phyloP scores from a whole-genome alignment of 35 echinoderm and acorn worm genomes.

The Chiridota heheva region DNA sequence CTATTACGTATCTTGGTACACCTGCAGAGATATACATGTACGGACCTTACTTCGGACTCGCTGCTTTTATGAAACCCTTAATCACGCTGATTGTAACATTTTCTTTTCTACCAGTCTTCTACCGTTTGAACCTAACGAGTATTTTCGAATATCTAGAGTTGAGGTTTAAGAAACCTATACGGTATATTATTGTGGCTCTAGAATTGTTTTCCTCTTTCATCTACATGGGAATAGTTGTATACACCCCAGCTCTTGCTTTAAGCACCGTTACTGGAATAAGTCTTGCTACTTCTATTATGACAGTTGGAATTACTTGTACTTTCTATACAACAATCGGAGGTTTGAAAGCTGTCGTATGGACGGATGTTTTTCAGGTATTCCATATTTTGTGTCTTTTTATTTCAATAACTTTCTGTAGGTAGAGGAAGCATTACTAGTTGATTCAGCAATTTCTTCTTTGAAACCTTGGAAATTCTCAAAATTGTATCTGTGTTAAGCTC shows the following conservation, averaged over 20 bases:
- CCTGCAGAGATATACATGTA: conserved; percentile 33
- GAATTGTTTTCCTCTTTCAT: background rate
- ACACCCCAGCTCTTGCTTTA: conserved; percentile 21
- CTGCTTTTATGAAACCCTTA: background rate
- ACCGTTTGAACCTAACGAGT: conserved; percentile 16
- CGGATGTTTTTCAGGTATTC: conserved; percentile 23
- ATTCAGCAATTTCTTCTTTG: no score
- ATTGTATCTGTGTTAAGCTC: no score
- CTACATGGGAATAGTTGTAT: conserved; percentile 23
- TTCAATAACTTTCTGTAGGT: no score
- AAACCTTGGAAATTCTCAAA: no score
- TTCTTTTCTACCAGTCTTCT: conserved; percentile 19
- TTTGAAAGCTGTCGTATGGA: conserved; percentile 39
- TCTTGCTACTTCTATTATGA: background rate
- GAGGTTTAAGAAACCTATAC: conserved; percentile 20
- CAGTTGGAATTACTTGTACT: conserved; percentile 32
- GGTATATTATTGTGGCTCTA: background rate
- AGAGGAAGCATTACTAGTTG: no score
- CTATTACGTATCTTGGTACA: conserved; percentile 41
- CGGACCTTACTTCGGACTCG: conserved; percentile 26
- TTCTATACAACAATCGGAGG: conserved; percentile 33
- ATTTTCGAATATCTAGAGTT: conserved; percentile 13
- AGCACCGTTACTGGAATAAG: conserved; percentile 35
- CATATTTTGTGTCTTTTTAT: no score
- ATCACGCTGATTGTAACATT: background rate